These are phyloP conservation scores for Mionectes macconnelli DNA, from an alignment of 2,113 vertebrate genomes.

Conservation along the genomic window DNA sequence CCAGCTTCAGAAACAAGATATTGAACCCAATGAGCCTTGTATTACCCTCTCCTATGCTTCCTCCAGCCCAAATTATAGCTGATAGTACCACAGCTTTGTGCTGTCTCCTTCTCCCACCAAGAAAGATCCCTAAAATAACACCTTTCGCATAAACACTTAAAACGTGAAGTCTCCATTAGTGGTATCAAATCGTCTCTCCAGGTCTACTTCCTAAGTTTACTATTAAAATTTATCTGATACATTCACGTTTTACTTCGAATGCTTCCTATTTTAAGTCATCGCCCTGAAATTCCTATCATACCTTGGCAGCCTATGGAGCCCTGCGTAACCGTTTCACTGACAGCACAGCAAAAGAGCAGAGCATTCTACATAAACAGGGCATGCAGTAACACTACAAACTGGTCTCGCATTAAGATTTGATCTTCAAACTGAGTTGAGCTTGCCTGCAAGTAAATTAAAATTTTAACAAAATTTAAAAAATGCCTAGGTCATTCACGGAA, in stretches of 20 bases:
- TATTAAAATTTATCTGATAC: neutral
- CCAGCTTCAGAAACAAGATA: neutral
- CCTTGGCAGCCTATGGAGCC: neutral
- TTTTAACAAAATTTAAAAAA: neutral
- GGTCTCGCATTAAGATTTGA: neutral
- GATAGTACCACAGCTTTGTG: neutral
- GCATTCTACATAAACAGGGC: neutral
- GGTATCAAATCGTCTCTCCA: neutral
- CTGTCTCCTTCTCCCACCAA: accelerated
- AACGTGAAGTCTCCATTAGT: neutral
- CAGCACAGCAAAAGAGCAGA: neutral
- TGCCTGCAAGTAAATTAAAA: neutral
- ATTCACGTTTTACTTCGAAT: neutral
- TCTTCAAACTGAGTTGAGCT: neutral
- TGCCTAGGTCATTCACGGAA: neutral
- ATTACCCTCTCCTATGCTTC: neutral
- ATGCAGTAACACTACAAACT: neutral
- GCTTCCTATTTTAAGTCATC: neutral
- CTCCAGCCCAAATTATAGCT: neutral
- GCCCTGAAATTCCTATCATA: slow-evolving; percentile 13
- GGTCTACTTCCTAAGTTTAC: neutral
- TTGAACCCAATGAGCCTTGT: neutral
- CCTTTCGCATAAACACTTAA: accelerated
- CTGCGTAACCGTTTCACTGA: neutral
- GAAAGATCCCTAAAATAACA: accelerated